Conservation (phyloP, 1,140 invertebrate genomes). For the silkworm (Bombyx mori) region DNA sequence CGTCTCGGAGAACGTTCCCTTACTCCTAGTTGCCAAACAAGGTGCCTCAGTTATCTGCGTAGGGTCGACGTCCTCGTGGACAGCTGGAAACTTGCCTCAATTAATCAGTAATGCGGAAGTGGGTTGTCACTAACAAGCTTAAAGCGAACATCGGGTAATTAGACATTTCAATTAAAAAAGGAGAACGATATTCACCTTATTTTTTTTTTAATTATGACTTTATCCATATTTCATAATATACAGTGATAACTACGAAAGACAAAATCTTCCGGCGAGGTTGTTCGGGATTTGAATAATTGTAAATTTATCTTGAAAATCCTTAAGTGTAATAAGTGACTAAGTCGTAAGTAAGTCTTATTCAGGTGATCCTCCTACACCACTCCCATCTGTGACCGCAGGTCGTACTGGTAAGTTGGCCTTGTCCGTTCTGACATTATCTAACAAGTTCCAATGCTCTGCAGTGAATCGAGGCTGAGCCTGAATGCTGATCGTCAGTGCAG, state of each 20-base stretch:
- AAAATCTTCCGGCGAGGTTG: too few species aligned
- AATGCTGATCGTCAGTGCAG: too few species aligned
- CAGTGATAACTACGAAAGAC: too few species aligned
- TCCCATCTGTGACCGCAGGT: too few species aligned
- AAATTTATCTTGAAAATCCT: too few species aligned
- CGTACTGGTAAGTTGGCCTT: neutral
- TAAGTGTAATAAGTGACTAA: too few species aligned
- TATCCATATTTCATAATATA: neutral
- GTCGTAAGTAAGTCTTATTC: too few species aligned
- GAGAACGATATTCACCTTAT: neutral
- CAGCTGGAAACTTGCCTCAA: constrained; percentile 22
- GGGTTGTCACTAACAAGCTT: neutral
- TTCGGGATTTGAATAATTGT: too few species aligned
- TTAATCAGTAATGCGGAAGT: constrained; percentile 20
- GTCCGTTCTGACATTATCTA: too few species aligned
- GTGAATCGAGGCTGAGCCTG: too few species aligned
- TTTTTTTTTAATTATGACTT: neutral
- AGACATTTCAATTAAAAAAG: neutral
- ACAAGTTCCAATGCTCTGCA: too few species aligned
- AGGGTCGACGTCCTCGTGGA: constrained; percentile 25
- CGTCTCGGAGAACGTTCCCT: constrained; percentile 20
- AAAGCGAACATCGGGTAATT: constrained; percentile 6
- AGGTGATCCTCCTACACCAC: too few species aligned
- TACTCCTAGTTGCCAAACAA: constrained; percentile 15
- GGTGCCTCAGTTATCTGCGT: constrained; percentile 18